phyloP scores from a whole-genome alignment of 35 echinoderm and acorn worm genomes.

The Heliocidaris tuberculata region DNA sequence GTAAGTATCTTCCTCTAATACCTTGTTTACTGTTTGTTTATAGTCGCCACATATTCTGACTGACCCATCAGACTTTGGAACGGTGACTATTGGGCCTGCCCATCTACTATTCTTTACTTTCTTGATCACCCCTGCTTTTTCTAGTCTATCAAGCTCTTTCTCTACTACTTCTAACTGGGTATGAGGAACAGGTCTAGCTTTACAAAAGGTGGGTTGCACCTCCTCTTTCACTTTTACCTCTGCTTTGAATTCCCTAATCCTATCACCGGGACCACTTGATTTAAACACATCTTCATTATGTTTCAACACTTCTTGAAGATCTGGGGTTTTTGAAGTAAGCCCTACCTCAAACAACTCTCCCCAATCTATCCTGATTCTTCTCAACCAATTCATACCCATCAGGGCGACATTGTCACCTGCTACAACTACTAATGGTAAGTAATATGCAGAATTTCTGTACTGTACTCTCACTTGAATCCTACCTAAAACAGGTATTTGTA shows the following conservation, averaged over 20 bases:
- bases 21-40: constrained; percentile 67
- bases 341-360: constrained; percentile 16
- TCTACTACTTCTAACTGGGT: constrained; percentile 55
- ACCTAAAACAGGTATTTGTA: constrained; percentile 30
- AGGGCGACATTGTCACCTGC: constrained; percentile 47
- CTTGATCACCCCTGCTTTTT: background rate
- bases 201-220: constrained; percentile 50
- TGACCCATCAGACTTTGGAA: constrained; percentile 53
- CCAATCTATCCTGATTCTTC: constrained; percentile 45
- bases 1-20: constrained; percentile 46
- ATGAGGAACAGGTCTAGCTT: constrained; percentile 60
- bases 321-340: background rate
- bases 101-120: constrained; percentile 45
- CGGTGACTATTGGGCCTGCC: constrained; percentile 16
- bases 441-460: constrained; percentile 15
- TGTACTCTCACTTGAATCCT: constrained; percentile 48
- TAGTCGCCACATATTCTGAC: constrained; percentile 68
- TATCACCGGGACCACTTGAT: constrained; percentile 32
- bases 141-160: constrained; percentile 49
- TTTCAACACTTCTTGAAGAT: constrained; percentile 10
- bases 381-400: constrained; percentile 55
- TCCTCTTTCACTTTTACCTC: constrained; percentile 50
- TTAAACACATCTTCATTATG: constrained; percentile 15
- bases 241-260: constrained; percentile 44
- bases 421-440: constrained; percentile 51